Evolutionary conservation across 2,113 vertebrate genomes (phyloP), one percentile per base, ranked within the genome.

Genomic region (Hippocampus abdominalis): DNA sequence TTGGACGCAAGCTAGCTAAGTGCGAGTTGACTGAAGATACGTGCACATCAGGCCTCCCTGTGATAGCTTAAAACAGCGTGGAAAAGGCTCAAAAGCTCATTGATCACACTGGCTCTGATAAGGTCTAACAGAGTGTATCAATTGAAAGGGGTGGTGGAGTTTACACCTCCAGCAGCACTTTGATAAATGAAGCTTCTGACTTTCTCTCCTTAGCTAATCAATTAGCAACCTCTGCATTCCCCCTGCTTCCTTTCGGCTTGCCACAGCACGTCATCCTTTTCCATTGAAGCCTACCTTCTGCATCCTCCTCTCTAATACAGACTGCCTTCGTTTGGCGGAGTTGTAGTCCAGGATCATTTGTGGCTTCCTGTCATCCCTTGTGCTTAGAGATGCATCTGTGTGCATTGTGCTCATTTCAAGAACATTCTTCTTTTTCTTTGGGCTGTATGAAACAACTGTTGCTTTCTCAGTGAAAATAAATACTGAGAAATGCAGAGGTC

Each of bases 71-170:
- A 94, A 95, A 93, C 91, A 93, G 91, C 91, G 87, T 87, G 89
- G 91, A 93, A 92, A 90, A 53, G 88, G 93, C 94, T 91, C 91
- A 91, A 89, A 93, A 29, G 29, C 93, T 91, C 91, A 89, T 92
- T 85, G 90, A 94, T 91, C 90, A 93, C 90, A 90, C 89, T 87
- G 87, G 86, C 90, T 82, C 90, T 80, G 94, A 94, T 93, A 90
- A 93, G 90, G 92, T 90, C 92, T 94, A 95, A 94, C 93, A 89
- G 93, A 94, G 92, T 93, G 91, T 94, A 93, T 94, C 94, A 94
- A 84, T 94, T 93, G 93, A 93, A 91, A 86, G 92, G 91, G 90
- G 91, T 89, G 87, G 83, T 86, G 88, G 87, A 92, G 89, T 92
- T 25, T 85, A 89, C 77, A 92, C 70, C 85, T 57, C 87, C 62